Base-by-base conservation (phyloP, 2,113 vertebrate species). In the Stictonetta naevosa region DNA sequence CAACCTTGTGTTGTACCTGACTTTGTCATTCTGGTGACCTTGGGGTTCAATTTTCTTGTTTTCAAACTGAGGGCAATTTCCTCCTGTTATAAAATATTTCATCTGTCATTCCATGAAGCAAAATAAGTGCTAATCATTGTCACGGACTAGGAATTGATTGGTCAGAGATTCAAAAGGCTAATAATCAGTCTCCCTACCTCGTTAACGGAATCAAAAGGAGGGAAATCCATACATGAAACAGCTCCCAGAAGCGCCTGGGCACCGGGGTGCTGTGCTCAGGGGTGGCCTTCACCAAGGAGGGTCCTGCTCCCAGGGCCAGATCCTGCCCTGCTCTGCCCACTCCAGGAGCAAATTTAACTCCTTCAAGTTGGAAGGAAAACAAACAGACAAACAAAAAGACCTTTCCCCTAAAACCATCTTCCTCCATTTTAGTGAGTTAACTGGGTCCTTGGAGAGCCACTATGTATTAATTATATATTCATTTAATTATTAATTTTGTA, bases 91-190 rank as follows among this genome's bases (percentile, higher is more conserved):
- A 84, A 76, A 94, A 92, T 55, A 63, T 83, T 86, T 67, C 52
- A 36, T 88, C 55, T 60, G 59, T 46, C 8, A 0, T 17, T 53
- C 13, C 0, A 8, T 46, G 75, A 52, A 31, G 13, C 14, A 74
- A 80, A 85, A 74, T 11, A 71, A 88, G 29, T 1, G 25, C 48
- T 53, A 56, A 59, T 55, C 50, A 52, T 63, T 42, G 64, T 63
- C 90, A 96, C 1, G 2, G 87, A 77, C 59, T 15, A 3, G 0
- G 31, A 86, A 95, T 80, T 42, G 88, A 83, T 88, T 86, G 87
- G 93, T 80, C 92, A 92, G 95, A 95, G 93, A 67, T 66, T 19
- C 90, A 88, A 67, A 48, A 20, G 58, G 62, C 66, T 75, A 75
- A 34, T 86, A 50, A 93, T 93, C 50, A 44, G 36, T 34, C 36